phyloP scores from a whole-genome alignment of 2,797 vertebrate species.

The Etheostoma perlongum region DNA sequence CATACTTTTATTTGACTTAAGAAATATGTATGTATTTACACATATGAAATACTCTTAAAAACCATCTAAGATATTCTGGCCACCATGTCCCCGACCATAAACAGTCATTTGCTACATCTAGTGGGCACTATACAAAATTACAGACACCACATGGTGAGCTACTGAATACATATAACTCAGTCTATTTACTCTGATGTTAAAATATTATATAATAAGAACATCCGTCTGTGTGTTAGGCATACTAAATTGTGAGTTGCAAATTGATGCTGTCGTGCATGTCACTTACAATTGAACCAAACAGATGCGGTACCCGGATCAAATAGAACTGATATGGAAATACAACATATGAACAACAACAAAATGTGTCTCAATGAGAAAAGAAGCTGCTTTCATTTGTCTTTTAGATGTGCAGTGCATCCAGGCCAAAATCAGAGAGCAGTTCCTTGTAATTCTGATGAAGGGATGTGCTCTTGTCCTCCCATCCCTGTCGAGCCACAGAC shows the following conservation, averaged over 20 bases:
- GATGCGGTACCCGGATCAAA: constrained; percentile 4
- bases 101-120: constrained; percentile 76
- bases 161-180: constrained; percentile 7
- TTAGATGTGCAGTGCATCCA: constrained; percentile 79
- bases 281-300: constrained; percentile 15
- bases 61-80: neutral
- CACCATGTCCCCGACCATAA: neutral
- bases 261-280: neutral
- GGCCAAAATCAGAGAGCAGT: constrained; percentile 79
- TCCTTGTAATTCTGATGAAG: constrained; percentile 76
- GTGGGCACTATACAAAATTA: constrained; percentile 72
- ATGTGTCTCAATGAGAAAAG: constrained; percentile 5
- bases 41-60: constrained; percentile 7
- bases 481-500: constrained; percentile 59
- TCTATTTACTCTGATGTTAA: constrained; percentile 11
- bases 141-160: constrained; percentile 40
- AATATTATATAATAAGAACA: constrained; percentile 24
- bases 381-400: constrained; percentile 10
- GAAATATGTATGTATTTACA: neutral
- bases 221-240: neutral
- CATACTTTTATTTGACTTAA: constrained; percentile 8
- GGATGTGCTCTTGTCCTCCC: constrained; percentile 67
- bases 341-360: constrained; percentile 20
- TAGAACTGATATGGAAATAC: neutral
- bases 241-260: constrained; percentile 5